Percentiles rank a stretch among this genome's conserved stretches.
phyloP scores from a whole-genome alignment of 2,888 invertebrate species.

The Beris morrisii region DNA sequence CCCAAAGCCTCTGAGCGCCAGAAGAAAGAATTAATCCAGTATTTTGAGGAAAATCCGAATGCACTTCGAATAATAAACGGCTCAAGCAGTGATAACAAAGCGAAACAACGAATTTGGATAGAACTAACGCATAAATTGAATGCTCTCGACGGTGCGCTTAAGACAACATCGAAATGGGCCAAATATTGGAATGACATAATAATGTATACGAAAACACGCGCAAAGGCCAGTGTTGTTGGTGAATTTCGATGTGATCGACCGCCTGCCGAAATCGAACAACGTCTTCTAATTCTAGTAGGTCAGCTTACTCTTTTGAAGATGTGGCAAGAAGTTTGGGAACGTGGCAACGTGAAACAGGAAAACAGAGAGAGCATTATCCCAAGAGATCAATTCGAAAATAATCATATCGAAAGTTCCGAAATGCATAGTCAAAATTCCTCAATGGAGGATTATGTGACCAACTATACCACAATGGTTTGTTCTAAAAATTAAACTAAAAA shows the following conservation, averaged over 20 bases:
- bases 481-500: not conserved
- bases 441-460: not conserved
- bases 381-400: constrained; percentile 39
- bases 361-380: constrained; percentile 46
- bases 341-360: constrained; percentile 40
- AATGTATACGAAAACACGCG: constrained; percentile 35
- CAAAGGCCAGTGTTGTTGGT: constrained; percentile 25
- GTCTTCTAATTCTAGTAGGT: constrained; percentile 33
- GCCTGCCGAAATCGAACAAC: constrained; percentile 32
- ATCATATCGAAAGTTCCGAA: constrained; percentile 39
- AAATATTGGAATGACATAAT: constrained; percentile 38
- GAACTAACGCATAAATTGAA: constrained; percentile 37
- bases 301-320: constrained; percentile 25
- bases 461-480: constrained; percentile 16
- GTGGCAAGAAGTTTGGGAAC: constrained; percentile 32
- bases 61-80: constrained; percentile 34
- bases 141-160: constrained; percentile 34
- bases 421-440: constrained; percentile 8
- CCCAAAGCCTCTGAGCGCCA: constrained; percentile 36
- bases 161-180: constrained; percentile 37
- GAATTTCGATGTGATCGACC: constrained; percentile 27
- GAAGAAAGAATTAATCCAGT: constrained; percentile 33
- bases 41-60: constrained; percentile 35
- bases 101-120: constrained; percentile 37
- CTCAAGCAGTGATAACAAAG: constrained; percentile 16